A percentile compares a stretch with the other conserved stretches of the same genome.
These are phyloP conservation scores for Parasteatoda tepidariorum DNA, from an alignment of 1,140 invertebrate species.

Conservation along the genomic window DNA sequence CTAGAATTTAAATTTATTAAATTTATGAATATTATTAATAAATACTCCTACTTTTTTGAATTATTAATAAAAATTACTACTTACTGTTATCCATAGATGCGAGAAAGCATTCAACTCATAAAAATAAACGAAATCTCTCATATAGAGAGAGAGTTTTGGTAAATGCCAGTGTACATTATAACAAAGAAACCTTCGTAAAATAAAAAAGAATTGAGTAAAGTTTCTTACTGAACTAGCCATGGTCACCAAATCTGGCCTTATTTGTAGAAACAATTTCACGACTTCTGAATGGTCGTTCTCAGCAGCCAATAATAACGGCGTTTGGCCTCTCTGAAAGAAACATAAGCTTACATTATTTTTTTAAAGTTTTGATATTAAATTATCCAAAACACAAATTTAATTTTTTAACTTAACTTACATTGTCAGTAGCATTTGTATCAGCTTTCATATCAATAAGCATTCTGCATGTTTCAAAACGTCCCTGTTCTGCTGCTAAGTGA, in stretches of 20 bases:
- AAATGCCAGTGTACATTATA: too few relatives aligned
- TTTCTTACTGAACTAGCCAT: constrained; percentile 81
- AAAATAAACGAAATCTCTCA: too few relatives aligned
- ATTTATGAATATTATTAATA: too few relatives aligned
- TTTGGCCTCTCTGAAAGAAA: constrained; percentile 69
- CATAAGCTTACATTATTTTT: not conserved
- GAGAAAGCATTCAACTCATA: too few relatives aligned
- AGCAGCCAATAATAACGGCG: constrained; percentile 81
- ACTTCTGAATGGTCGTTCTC: constrained; percentile 99
- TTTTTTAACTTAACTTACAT: constrained; percentile 93
- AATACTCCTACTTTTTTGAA: too few relatives aligned
- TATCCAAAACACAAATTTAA: constrained; percentile 76
- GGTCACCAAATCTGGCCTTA: constrained; percentile 93
- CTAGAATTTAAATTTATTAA: too few relatives aligned
- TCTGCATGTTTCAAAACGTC: constrained; percentile 94
- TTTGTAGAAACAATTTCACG: constrained; percentile 95
- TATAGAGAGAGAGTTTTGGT: too few relatives aligned
- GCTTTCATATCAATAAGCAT: constrained; percentile 92
- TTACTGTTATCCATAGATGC: too few relatives aligned
- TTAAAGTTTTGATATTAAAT: not conserved
- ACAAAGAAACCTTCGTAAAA: too few relatives aligned
- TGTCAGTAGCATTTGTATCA: constrained; percentile 96
- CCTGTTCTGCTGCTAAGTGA: constrained; percentile 85
- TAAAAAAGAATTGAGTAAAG: not conserved
- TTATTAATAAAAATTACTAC: too few relatives aligned